Conservation (phyloP, 2,113 vertebrate species). For the Oryctolagus cuniculus region DNA sequence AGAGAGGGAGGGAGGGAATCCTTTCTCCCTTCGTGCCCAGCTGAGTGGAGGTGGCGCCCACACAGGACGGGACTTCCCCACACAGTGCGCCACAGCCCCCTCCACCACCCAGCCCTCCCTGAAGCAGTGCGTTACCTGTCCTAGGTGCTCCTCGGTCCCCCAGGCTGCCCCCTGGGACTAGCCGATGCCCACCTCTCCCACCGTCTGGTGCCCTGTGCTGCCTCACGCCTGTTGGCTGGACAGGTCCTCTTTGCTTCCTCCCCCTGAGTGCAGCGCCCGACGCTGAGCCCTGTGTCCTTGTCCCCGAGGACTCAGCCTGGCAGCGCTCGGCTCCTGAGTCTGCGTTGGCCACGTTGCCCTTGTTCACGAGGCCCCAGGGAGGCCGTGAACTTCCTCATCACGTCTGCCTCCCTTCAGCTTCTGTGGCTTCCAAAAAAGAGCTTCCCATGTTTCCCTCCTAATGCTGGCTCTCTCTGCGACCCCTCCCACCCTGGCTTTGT, state of each 20-base stretch:
- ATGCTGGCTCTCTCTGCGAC: not conserved
- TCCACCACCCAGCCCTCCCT: too few species aligned
- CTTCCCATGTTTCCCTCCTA: not conserved
- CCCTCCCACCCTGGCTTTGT: not conserved
- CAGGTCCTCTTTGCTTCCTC: too few species aligned
- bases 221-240: too few species aligned
- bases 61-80: not conserved
- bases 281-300: too few species aligned
- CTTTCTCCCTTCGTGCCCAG: too few species aligned
- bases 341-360: fast-evolving
- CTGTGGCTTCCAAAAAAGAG: not conserved
- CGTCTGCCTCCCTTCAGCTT: not conserved
- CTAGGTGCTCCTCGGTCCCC: not conserved
- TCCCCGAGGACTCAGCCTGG: too few species aligned
- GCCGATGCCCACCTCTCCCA: not conserved
- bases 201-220: too few species aligned
- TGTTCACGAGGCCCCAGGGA: not conserved
- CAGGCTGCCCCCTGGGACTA: not conserved
- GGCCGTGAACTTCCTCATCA: too few species aligned
- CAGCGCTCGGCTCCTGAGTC: too few species aligned
- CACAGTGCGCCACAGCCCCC: not conserved
- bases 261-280: too few species aligned
- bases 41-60: not conserved
- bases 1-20: not conserved
- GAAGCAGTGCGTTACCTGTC: too few species aligned